phyloP scores from a whole-genome alignment of 2,888 invertebrate genomes.

The Trichogramma dendrolimi region DNA sequence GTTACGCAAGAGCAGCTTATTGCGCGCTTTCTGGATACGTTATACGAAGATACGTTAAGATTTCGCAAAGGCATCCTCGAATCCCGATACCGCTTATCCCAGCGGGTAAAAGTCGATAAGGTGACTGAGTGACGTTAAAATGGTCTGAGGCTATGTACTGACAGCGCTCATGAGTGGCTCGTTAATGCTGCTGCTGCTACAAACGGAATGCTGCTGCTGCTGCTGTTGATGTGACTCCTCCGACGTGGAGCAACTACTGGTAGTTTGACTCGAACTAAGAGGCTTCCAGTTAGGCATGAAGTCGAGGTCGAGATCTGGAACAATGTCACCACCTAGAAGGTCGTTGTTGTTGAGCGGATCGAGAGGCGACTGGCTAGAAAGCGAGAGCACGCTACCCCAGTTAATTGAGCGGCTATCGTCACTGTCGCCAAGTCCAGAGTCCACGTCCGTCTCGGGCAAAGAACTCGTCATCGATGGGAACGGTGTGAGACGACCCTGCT shows the following conservation, averaged over 20 bases:
- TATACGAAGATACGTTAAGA: no score
- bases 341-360: conserved; percentile 80
- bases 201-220: conserved; percentile 32
- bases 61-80: no score
- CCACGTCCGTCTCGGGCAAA: conserved; percentile 65
- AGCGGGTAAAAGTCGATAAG: conserved; percentile 50
- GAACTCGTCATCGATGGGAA: conserved; percentile 53
- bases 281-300: conserved; percentile 58
- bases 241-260: conserved; percentile 10
- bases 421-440: conserved; percentile 72
- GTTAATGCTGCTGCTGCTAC: conserved; percentile 43
- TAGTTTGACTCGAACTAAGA: conserved; percentile 52
- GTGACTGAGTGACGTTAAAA: conserved; percentile 49
- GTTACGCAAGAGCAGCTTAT: background rate
- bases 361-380: conserved; percentile 80
- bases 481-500: conserved; percentile 48
- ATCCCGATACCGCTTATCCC: background rate
- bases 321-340: conserved; percentile 62
- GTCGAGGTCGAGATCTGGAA: conserved; percentile 64
- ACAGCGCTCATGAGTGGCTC: conserved; percentile 49
- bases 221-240: conserved; percentile 27
- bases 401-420: conserved; percentile 73
- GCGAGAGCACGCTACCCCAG: conserved; percentile 86
- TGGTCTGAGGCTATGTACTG: conserved; percentile 49
- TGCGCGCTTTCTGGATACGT: no score